phyloP scores from a whole-genome alignment of 1,140 invertebrate genomes.

The Cepaea nemoralis region DNA sequence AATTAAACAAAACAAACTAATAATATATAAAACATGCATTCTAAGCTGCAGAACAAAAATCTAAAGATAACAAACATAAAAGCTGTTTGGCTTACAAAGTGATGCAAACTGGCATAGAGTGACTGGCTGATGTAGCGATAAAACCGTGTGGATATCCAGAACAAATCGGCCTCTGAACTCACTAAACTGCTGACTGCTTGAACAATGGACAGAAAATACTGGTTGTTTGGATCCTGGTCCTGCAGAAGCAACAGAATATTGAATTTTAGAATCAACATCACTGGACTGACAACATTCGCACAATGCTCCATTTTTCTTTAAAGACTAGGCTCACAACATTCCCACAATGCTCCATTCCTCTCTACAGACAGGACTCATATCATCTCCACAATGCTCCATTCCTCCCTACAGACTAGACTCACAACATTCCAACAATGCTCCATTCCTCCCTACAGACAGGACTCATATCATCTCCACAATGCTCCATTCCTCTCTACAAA shows the following conservation, averaged over 20 bases:
- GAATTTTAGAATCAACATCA: too few species aligned
- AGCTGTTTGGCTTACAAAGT: constrained; percentile 18
- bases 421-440: too few species aligned
- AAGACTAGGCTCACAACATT: too few species aligned
- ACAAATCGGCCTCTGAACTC: constrained; percentile 81
- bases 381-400: too few species aligned
- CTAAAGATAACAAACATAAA: background rate
- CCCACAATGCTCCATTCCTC: too few species aligned
- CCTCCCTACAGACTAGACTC: too few species aligned
- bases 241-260: background rate
- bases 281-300: too few species aligned
- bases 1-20: background rate
- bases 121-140: constrained; percentile 74
- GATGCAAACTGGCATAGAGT: background rate
- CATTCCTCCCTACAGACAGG: too few species aligned
- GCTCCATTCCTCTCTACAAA: too few species aligned
- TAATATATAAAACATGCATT: background rate
- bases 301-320: too few species aligned
- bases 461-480: too few species aligned
- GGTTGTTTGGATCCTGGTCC: constrained; percentile 31
- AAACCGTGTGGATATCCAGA: constrained; percentile 83
- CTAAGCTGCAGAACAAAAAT: background rate
- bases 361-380: too few species aligned
- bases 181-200: constrained; percentile 80
- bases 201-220: constrained; percentile 76